Percentiles rank a stretch among this genome's conserved stretches.
Conservation (phyloP, 2,797 vertebrate species). For the Phalanger gymnotis region DNA sequence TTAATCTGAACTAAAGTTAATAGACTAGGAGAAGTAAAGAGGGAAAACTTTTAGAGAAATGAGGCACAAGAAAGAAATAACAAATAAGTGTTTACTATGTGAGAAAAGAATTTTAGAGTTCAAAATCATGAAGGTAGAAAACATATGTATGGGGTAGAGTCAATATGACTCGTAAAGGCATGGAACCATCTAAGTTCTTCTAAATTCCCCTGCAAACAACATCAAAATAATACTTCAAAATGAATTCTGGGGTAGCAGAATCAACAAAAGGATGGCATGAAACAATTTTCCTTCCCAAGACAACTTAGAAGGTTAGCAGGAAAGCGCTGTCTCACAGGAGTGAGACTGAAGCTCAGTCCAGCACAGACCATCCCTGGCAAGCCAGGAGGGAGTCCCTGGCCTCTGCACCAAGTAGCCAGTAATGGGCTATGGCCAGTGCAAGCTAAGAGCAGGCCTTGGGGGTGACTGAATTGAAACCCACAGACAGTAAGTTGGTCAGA, state of each 20-base stretch:
- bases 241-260: background rate
- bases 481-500: no score
- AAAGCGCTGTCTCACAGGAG: background rate
- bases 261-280: background rate
- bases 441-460: no score
- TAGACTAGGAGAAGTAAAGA: background rate
- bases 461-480: no score
- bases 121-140: background rate
- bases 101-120: background rate
- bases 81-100: background rate
- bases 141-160: background rate
- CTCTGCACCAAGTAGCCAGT: background rate
- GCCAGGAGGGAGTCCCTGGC: background rate
- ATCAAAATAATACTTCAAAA: background rate
- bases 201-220: background rate
- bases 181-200: background rate
- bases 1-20: background rate
- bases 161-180: background rate
- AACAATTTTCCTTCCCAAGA: background rate
- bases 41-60: background rate
- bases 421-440: no score
- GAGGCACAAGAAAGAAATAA: background rate
- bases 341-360: background rate
- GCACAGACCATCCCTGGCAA: background rate
- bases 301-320: background rate